Conservation (phyloP, 2,113 vertebrate species). For the Thermophis baileyi region DNA sequence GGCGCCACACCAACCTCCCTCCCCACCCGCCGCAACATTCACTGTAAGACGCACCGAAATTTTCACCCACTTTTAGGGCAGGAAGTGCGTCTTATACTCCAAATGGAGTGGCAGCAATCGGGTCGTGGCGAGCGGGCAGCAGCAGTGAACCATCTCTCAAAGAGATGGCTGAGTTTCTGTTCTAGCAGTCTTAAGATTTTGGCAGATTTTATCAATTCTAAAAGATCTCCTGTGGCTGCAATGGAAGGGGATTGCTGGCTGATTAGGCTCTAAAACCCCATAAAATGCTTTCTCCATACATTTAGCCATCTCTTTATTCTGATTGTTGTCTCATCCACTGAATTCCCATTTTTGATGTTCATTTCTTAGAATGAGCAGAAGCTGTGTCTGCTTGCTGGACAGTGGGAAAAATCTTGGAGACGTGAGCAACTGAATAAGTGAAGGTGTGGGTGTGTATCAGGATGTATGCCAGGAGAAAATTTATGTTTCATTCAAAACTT, state of each 20-base stretch:
- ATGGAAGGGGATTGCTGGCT: neutral
- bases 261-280: neutral
- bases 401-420: neutral
- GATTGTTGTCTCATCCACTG: neutral
- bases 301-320: neutral
- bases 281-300: neutral
- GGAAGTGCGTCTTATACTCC: no score
- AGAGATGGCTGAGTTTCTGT: no score
- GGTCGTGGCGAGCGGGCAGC: no score
- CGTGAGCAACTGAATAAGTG: neutral
- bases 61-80: no score
- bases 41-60: no score
- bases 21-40: no score
- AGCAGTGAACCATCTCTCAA: no score
- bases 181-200: neutral
- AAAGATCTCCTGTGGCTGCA: neutral
- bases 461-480: neutral
- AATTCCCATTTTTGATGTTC: neutral
- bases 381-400: neutral
- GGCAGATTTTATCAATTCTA: neutral
- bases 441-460: neutral
- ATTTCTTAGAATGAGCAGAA: neutral
- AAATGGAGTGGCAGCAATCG: no score
- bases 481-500: neutral
- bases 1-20: no score